phyloP scores from a whole-genome alignment of 2,888 invertebrate genomes.

The Eristalis intricaria region DNA sequence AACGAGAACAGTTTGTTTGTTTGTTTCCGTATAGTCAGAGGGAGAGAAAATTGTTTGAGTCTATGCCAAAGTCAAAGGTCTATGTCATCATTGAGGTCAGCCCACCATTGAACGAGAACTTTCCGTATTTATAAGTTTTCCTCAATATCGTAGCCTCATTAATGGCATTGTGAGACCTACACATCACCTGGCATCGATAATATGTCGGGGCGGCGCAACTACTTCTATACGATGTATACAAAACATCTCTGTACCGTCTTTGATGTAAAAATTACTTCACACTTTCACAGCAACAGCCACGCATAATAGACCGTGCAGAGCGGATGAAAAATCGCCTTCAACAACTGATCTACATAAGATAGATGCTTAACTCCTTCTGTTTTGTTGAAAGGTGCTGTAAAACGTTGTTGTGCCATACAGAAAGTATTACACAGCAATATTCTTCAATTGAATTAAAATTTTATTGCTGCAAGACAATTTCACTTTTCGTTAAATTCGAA shows the following conservation, averaged over 20 bases:
- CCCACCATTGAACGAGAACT: conserved; percentile 34
- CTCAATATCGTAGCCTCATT: conserved; percentile 48
- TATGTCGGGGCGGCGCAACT: conserved; percentile 51
- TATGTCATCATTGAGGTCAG: conserved; percentile 55
- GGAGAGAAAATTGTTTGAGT: neutral
- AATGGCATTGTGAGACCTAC: conserved; percentile 44
- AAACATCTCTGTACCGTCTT: conserved; percentile 44
- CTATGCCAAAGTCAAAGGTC: neutral
- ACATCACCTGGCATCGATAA: conserved; percentile 32
- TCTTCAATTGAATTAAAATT: conserved; percentile 17
- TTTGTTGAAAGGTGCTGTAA: conserved; percentile 18
- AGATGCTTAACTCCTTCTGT: conserved; percentile 41
- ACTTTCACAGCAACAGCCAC: conserved; percentile 46
- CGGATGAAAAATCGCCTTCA: conserved; percentile 49
- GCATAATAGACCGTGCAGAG: conserved; percentile 33
- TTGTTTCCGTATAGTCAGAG: neutral
- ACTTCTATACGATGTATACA: conserved; percentile 23
- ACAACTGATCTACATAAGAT: conserved; percentile 31
- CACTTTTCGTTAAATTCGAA: conserved; percentile 22
- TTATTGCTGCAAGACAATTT: conserved; percentile 19
- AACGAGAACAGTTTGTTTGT: too few species aligned
- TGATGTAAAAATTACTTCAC: conserved; percentile 45
- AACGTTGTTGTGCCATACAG: conserved; percentile 10
- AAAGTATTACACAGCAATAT: conserved; percentile 20
- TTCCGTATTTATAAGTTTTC: conserved; percentile 66